These are phyloP conservation scores for Eumerus sabulonum DNA, from an alignment of 2,888 invertebrate genomes.

Conservation along the genomic window DNA sequence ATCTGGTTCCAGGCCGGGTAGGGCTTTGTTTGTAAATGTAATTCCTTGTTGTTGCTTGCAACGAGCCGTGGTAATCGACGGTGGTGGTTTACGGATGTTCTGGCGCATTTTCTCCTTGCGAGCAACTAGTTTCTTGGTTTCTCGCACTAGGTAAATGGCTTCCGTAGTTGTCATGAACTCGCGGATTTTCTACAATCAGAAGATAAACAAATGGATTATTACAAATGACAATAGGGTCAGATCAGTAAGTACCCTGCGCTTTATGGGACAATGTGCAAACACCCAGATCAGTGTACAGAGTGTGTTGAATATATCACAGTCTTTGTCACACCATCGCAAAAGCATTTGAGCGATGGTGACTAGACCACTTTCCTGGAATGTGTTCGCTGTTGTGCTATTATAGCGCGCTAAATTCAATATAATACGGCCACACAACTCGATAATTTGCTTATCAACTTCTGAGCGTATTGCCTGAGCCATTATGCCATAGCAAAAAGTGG, in stretches of 20 bases:
- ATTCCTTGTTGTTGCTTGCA: constrained; percentile 58
- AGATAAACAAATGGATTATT: too few species aligned
- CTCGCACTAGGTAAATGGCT: constrained; percentile 77
- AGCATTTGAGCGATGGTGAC: constrained; percentile 83
- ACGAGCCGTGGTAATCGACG: constrained; percentile 44
- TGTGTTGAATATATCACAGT: constrained; percentile 83
- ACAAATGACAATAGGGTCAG: too few species aligned
- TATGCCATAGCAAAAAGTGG: constrained; percentile 78
- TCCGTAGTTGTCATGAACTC: constrained; percentile 77
- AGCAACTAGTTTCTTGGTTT: constrained; percentile 78
- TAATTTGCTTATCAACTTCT: constrained; percentile 78
- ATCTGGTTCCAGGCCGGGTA: constrained; percentile 78
- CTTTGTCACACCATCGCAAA: constrained; percentile 84
- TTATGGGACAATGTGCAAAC: constrained; percentile 79
- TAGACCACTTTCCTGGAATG: constrained; percentile 82
- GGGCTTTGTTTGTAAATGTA: constrained; percentile 71
- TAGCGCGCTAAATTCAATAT: constrained; percentile 84
- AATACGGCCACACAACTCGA: constrained; percentile 79
- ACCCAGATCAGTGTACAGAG: constrained; percentile 85
- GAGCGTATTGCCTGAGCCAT: constrained; percentile 79
- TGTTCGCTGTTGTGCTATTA: constrained; percentile 81
- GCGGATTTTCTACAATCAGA: constrained; percentile 74
- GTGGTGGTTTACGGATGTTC: constrained; percentile 74
- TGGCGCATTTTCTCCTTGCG: constrained; percentile 79
- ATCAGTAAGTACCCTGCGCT: constrained; percentile 76